Conservation (phyloP, 2,888 invertebrate genomes). For the Hyppa rectilinea region DNA sequence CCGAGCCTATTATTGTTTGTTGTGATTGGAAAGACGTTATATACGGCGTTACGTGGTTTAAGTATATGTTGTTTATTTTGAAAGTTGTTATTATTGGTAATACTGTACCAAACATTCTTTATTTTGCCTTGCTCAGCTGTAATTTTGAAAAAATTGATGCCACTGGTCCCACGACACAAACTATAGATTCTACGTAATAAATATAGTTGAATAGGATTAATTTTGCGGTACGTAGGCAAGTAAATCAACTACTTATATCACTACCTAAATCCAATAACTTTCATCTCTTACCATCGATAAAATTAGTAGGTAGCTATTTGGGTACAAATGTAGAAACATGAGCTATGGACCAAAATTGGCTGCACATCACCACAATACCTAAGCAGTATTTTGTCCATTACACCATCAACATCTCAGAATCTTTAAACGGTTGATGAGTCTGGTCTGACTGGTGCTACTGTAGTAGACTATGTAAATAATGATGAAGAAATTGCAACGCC, state of each 20-base stretch:
- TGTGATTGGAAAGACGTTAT: conserved; percentile 26
- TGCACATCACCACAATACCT: too few relatives aligned
- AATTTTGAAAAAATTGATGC: neutral
- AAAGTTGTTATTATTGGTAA: conserved; percentile 11
- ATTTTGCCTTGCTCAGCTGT: neutral
- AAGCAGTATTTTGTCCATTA: too few relatives aligned
- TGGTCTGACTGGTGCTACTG: too few relatives aligned
- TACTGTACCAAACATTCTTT: neutral
- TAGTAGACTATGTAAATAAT: neutral
- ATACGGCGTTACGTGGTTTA: neutral
- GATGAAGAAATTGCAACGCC: neutral
- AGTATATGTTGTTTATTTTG: conserved; percentile 6
- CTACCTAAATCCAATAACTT: too few relatives aligned
- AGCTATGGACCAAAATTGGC: too few relatives aligned
- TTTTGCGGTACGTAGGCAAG: too few relatives aligned
- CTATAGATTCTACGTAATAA: too few relatives aligned
- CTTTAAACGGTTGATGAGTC: neutral
- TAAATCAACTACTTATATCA: too few relatives aligned
- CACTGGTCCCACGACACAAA: neutral
- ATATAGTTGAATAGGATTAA: too few relatives aligned
- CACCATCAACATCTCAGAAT: neutral
- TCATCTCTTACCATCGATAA: too few relatives aligned
- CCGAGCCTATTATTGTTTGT: conserved; percentile 28
- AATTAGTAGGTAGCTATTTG: too few relatives aligned
- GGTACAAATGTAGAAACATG: too few relatives aligned